Evolutionary conservation across 2,113 vertebrate species (phyloP), one percentile per base, ranked within the genome.

Genomic region (Sander lucioperca): DNA sequence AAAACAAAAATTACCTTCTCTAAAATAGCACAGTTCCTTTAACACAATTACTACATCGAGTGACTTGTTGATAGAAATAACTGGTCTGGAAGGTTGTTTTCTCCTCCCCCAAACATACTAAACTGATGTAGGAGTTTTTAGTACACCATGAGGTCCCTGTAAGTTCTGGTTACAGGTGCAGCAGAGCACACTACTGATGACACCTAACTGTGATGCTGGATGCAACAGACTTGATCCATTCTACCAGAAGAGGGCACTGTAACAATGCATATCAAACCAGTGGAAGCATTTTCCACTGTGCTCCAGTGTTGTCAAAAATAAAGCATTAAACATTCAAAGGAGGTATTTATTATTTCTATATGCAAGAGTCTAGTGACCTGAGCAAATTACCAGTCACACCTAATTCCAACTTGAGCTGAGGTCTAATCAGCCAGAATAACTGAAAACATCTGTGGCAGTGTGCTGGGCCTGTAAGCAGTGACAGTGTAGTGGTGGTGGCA

Each of bases 241-340:
- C 11, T 39, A 45, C 82, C 84, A 87, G 54, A 36, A 69, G 86
- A 85, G 67, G 84, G 82, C 67, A 33, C 36, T 79, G 15, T 16
- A 73, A 50, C 27, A 25, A 19, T 13, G 23, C 10, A 23, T 67
- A 61, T 74, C n/a, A 84, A 79, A 63, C 19, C 11, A 15, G 6
- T 33, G 10, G 14, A 61, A 56, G 6, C 3, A 12, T 45, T 53
- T 25, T 6, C 6, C 25, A 7, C 9, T 51, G 5, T 6, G 19
- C 15, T 45, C 13, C 6, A 9, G 9, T 45, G 16, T 45, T 53
- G 2, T 23, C 18, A 2, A 33, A 27, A 43, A 50, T 12, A 13
- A 30, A 68, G 23, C 23, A 23, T 43, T 19, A 23, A n/a, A 48
- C 18, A 50, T 53, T 39, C 30, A 50, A 11, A 79, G 27, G 27